Evolutionary conservation across 2,113 vertebrate species (phyloP), one percentile per base, ranked within the genome.

Genomic region (Pituophis catenifer): DNA sequence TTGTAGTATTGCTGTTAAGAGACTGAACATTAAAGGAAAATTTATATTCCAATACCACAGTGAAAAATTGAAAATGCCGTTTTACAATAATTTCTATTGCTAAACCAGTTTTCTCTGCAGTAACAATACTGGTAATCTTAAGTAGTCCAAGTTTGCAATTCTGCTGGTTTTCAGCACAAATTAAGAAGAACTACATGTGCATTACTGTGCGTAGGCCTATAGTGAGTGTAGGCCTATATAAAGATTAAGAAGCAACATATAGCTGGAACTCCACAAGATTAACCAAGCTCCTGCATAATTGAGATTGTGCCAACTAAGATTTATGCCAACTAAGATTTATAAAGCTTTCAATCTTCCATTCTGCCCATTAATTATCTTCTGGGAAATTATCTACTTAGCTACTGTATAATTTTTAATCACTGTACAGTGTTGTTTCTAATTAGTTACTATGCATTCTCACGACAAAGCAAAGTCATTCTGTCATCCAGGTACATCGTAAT

Each of bases 391-490:
- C 23, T 86, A 44, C 65, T 70, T 33, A 70, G 2, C n/a, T 29
- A 50, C 26, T 12, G 1, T 12, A 21, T 62, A 59, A 9, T n/a
- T 62, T 85, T 12, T 75, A 57, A 65, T 93, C 24, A 38, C 17
- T 87, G 81, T 1, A 24, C 44, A 86, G 85, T 44, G 55, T 91
- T 9, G 8, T 58, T 13, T 59, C 29, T 48, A 38, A 5, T 62
- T 81, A 93, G 92, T 50, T 24, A 86, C 8, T 91, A 92, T 3
- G 93, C 62, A 12, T 70, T 88, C 65, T 23, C 48, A 89, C 91
- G 48, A 94, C 44, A 94, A 88, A 1, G 92, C 26, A 24, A 92
- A 94, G 91, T 92, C 58, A 95, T 1, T 94, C 90, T 93, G 23
- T n/a, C 5, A 94, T 93, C 50, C 81, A 65, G 2, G 91, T 8